These are phyloP conservation scores for Drosophila elegans DNA, from an alignment of 1,140 invertebrate genomes.

Conservation along the genomic window DNA sequence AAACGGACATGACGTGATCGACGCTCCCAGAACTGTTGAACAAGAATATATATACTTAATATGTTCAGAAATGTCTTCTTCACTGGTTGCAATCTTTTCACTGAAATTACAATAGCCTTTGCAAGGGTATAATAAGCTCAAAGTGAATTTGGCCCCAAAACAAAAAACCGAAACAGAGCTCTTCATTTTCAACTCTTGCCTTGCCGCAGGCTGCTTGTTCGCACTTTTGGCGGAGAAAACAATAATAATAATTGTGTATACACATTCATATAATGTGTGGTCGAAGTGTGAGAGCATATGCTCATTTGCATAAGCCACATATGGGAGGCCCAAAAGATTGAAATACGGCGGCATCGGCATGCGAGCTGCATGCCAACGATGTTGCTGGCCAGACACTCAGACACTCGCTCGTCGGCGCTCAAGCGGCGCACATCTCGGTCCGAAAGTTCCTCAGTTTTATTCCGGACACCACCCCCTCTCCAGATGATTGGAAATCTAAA, in stretches of 20 bases:
- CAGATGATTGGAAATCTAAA: not conserved
- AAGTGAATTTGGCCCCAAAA: no score
- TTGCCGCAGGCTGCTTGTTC: conserved; percentile 50
- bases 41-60: no score
- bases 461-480: not conserved
- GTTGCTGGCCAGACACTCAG: conserved; percentile 38
- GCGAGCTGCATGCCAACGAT: conserved; percentile 70
- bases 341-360: conserved; percentile 66
- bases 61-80: no score
- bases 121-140: no score
- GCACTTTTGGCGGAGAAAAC: conserved; percentile 60
- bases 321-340: conserved; percentile 56
- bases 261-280: not conserved
- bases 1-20: no score
- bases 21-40: no score
- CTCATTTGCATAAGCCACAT: conserved; percentile 36
- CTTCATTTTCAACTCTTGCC: conserved; percentile 31
- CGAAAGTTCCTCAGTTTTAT: not conserved
- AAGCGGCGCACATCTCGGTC: conserved; percentile 53
- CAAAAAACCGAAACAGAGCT: conserved; percentile 22
- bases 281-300: conserved; percentile 9
- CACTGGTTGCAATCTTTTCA: no score
- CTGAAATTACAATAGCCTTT: no score
- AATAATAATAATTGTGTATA: conserved; percentile 59
- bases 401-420: conserved; percentile 62